Conservation (phyloP, 1,140 invertebrate species). For the Diorhabda sublineata region DNA sequence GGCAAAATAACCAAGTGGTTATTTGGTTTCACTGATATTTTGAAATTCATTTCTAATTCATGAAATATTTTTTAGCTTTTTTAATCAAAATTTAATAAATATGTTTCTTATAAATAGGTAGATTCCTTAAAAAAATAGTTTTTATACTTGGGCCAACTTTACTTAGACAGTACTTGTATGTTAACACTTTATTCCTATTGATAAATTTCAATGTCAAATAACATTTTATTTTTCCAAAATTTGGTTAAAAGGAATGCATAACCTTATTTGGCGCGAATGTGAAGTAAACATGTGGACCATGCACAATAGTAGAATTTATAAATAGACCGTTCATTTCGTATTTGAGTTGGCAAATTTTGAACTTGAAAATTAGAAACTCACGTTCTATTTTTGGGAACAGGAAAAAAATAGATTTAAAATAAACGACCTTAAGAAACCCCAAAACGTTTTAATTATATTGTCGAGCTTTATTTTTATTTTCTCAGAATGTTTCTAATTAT, state of each 20-base stretch:
- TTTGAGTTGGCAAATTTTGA: conserved; percentile 1
- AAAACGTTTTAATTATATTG: background rate
- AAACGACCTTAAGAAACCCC: conserved; percentile 1
- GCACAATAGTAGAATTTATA: background rate
- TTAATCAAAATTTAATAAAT: too few relatives aligned
- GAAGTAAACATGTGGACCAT: background rate
- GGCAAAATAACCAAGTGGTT: too few relatives aligned
- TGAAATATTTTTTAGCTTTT: too few relatives aligned
- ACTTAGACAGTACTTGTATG: too few relatives aligned
- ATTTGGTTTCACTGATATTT: too few relatives aligned
- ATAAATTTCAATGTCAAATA: background rate
- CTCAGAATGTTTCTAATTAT: too few relatives aligned
- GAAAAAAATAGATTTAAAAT: background rate
- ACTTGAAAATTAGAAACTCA: background rate
- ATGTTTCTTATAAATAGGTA: too few relatives aligned
- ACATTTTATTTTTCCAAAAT: background rate
- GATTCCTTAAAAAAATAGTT: too few relatives aligned
- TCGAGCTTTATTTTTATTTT: too few relatives aligned
- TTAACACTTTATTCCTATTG: too few relatives aligned
- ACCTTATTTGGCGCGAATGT: background rate
- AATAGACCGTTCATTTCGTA: background rate
- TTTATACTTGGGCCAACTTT: too few relatives aligned
- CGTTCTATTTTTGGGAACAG: background rate
- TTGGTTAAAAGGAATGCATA: background rate
- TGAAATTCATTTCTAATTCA: too few relatives aligned